phyloP scores from a whole-genome alignment of 2,888 invertebrate species.

The Agrilus biguttatus region DNA sequence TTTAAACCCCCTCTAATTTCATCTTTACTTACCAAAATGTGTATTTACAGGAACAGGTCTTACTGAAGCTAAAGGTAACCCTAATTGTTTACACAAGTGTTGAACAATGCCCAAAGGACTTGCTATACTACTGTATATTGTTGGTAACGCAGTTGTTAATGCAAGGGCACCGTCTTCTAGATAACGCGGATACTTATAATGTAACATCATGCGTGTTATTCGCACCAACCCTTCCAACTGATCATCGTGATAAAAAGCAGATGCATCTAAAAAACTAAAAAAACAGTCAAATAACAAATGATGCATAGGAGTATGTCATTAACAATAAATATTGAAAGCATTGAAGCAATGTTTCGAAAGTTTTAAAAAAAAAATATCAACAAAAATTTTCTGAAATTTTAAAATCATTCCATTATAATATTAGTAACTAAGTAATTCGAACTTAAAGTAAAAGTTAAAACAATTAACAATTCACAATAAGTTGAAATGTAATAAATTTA shows the following conservation, averaged over 20 bases:
- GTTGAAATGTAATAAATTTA: too few relatives aligned
- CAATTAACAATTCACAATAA: too few relatives aligned
- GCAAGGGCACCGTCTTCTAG: conserved; percentile 70
- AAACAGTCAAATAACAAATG: neutral
- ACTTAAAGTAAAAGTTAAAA: too few relatives aligned
- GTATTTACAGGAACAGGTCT: conserved; percentile 71
- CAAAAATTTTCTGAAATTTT: too few relatives aligned
- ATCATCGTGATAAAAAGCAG: conserved; percentile 79
- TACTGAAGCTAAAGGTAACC: conserved; percentile 73
- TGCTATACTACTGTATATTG: conserved; percentile 71
- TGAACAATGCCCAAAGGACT: conserved; percentile 66
- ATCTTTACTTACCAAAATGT: conserved; percentile 38
- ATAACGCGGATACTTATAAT: conserved; percentile 67
- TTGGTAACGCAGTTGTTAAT: conserved; percentile 67
- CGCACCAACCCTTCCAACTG: conserved; percentile 74
- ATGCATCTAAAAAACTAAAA: conserved; percentile 63
- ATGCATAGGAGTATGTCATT: neutral
- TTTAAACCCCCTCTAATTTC: neutral
- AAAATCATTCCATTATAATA: too few relatives aligned
- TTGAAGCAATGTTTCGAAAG: too few relatives aligned
- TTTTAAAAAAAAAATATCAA: too few relatives aligned
- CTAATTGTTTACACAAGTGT: conserved; percentile 67
- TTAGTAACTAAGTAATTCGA: too few relatives aligned
- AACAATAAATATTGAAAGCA: neutral
- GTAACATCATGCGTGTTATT: conserved; percentile 64